Conservation (phyloP, 2,888 invertebrate genomes). For the Eledone cirrhosa region DNA sequence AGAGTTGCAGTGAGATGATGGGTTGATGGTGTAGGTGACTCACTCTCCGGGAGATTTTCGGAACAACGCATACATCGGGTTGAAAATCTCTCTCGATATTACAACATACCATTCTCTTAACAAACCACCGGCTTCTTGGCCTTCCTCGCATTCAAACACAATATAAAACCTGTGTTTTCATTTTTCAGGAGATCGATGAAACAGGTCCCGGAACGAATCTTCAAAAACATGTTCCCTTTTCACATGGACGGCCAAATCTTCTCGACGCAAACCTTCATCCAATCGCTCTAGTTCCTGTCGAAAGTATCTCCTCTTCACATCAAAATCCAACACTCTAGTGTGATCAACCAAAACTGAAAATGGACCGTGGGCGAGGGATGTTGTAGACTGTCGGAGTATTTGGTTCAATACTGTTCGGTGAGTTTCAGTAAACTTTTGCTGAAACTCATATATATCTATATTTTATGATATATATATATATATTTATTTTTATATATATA, state of each 20-base stretch:
- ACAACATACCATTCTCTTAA: slow-evolving; percentile 88
- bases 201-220: slow-evolving; percentile 87
- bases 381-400: slow-evolving; percentile 78
- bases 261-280: slow-evolving; percentile 74
- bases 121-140: slow-evolving; percentile 89
- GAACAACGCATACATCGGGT: slow-evolving; percentile 91
- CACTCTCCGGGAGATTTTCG: slow-evolving; percentile 88
- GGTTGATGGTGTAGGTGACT: slow-evolving; percentile 91
- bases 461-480: too few species aligned
- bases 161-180: slow-evolving; percentile 93
- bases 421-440: slow-evolving; percentile 76
- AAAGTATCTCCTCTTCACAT: slow-evolving; percentile 87
- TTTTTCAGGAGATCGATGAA: slow-evolving; percentile 82
- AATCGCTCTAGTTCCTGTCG: slow-evolving; percentile 84
- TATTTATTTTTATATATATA: too few species aligned
- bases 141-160: slow-evolving; percentile 93
- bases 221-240: slow-evolving; percentile 85
- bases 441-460: too few species aligned
- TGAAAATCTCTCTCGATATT: slow-evolving; percentile 89
- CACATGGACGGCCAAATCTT: slow-evolving; percentile 87
- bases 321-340: slow-evolving; percentile 86
- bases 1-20: slow-evolving; percentile 87
- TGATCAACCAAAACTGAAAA: slow-evolving; percentile 88
- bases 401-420: slow-evolving; percentile 89
- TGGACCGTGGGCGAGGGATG: slow-evolving; percentile 84